These are phyloP conservation scores for Zaprionus africanus DNA, from an alignment of 1,140 invertebrate genomes.

Conservation along the genomic window DNA sequence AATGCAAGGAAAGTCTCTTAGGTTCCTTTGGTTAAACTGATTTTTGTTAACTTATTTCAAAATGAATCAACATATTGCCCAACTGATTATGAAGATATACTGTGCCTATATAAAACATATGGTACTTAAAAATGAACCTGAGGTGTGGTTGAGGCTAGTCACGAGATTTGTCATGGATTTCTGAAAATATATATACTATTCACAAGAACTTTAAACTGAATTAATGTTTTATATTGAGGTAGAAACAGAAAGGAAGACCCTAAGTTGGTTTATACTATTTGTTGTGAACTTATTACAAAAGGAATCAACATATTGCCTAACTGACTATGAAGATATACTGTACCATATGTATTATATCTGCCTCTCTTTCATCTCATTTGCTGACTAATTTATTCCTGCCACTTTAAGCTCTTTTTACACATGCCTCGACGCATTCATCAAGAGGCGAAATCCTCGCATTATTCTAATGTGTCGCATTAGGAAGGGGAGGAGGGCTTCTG, in stretches of 20 bases:
- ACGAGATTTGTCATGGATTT: too few species aligned
- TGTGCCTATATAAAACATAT: too few species aligned
- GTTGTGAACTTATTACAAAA: too few species aligned
- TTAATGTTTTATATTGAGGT: too few species aligned
- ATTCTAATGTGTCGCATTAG: conserved; percentile 37
- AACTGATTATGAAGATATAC: not conserved
- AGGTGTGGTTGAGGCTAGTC: too few species aligned
- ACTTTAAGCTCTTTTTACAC: not conserved
- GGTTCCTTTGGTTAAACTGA: not conserved
- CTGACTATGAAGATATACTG: not conserved
- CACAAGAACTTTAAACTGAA: too few species aligned
- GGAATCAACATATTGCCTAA: not conserved
- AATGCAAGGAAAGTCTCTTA: not conserved
- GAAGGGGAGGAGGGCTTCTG: not conserved
- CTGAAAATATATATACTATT: too few species aligned
- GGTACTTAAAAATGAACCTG: too few species aligned
- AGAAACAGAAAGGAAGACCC: too few species aligned
- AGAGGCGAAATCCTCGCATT: conserved; percentile 6
- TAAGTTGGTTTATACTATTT: too few species aligned
- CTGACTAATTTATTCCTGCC: not conserved
- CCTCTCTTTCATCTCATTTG: not conserved
- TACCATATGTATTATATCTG: not conserved
- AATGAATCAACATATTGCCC: not conserved
- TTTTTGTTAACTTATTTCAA: too few species aligned
- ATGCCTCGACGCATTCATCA: conserved; percentile 15